Base-by-base conservation (phyloP, 2,113 vertebrate species). In the Hepsetus odoe region DNA sequence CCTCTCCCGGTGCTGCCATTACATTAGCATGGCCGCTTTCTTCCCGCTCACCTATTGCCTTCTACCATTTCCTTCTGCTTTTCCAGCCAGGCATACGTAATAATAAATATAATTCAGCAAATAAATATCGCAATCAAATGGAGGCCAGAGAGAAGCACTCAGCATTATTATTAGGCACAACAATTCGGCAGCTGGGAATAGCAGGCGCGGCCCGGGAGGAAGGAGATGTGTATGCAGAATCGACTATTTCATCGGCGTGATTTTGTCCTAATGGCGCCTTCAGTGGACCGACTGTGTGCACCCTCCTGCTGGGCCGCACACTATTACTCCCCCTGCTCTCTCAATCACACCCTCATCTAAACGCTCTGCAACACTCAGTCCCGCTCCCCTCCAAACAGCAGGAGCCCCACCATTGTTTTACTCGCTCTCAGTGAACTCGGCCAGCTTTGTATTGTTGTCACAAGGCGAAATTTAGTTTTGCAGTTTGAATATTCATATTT, bases 91-190 rank as follows among this genome's bases (percentile, higher is more conserved):
- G 42, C 66, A 84, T 74, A 80, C 76, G 68, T 70, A 80, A 76
- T 71, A 81, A 83, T 81, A 81, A 79, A 74, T 81, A 84, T 84
- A 82, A 86, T 84, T 83, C 80, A 76, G 75, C 81, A 83, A 82
- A 85, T 85, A 85, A 83, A 87, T 83, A 82, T 82, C 71, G 77
- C 86, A 83, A 83, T 85, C 81, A 84, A 80, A 77, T 33, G 28
- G 72, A 55, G 58, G 38, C 71, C 65, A 38, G 33, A 69, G 69
- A 83, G 82, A 82, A 81, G 83, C 76, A 81, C 70, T 82, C 79
- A 12, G 58, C 53, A 62, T 79, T 87, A 84, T 88, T 82, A 76
- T 76, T 78, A 83, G 66, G 58, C 79, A 78, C 80, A 75, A 81
- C 74, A 83, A 73, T 85, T 76, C 82, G 82, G 76, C 80, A 83